Conservation (phyloP, 2,888 invertebrate species). For the Crepidodera aurea region DNA sequence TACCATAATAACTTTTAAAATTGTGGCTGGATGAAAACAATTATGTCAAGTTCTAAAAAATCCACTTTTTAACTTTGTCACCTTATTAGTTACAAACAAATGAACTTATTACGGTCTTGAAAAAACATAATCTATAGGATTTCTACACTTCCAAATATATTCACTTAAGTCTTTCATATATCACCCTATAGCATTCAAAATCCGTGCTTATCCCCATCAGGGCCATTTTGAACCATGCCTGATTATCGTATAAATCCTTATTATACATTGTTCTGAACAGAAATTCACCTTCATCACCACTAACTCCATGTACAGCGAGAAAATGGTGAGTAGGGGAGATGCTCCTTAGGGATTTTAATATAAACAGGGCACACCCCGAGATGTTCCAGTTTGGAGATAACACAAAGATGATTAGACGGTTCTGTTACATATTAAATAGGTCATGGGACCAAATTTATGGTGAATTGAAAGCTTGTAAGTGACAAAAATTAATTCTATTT, state of each 20-base stretch:
- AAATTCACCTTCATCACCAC: not conserved
- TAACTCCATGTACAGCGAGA: not conserved
- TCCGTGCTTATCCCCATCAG: slow-evolving; percentile 5
- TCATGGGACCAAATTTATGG: no score
- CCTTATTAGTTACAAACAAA: no score
- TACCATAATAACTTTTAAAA: no score
- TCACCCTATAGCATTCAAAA: not conserved
- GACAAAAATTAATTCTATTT: no score
- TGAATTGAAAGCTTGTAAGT: no score
- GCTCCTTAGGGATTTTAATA: slow-evolving; percentile 1
- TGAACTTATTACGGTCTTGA: no score
- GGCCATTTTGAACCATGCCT: slow-evolving; percentile 3
- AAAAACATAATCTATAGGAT: no score
- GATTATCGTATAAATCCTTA: slow-evolving; percentile 13
- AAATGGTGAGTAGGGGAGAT: not conserved
- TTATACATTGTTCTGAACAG: slow-evolving; percentile 7
- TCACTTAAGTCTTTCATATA: not conserved
- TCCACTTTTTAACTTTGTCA: no score
- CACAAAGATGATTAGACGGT: not conserved
- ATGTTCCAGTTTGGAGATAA: not conserved
- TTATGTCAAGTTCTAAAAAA: no score
- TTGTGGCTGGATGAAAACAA: no score
- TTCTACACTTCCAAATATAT: no score
- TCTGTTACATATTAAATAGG: not conserved
- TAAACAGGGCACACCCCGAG: not conserved